Percentiles rank a stretch among this genome's conserved stretches.
These are phyloP conservation scores for Etheostoma perlongum DNA, from an alignment of 2,797 vertebrate genomes.

Conservation along the genomic window DNA sequence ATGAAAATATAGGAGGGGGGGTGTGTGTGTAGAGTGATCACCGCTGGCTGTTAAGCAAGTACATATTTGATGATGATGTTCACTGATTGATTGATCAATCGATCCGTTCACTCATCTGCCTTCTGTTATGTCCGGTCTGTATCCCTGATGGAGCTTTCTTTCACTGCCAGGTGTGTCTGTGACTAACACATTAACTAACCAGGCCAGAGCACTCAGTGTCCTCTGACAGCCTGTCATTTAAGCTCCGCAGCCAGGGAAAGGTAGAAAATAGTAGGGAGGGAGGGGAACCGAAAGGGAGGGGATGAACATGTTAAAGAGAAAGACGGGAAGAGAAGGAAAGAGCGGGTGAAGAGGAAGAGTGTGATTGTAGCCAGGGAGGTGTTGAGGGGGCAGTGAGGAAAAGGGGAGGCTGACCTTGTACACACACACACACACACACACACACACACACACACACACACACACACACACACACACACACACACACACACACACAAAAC, in stretches of 20 bases:
- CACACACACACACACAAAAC: slow-evolving; percentile 5
- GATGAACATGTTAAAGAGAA: slow-evolving; percentile 60
- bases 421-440: too few relatives aligned
- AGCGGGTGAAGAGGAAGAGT: slow-evolving; percentile 24
- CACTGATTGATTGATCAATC: slow-evolving; percentile 61
- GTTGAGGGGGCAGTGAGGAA: slow-evolving; percentile 50
- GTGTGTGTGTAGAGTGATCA: slow-evolving; percentile 51
- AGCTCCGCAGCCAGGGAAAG: slow-evolving; percentile 46
- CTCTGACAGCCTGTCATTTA: slow-evolving; percentile 71
- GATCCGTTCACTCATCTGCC: slow-evolving; percentile 47
- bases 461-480: slow-evolving; percentile 5
- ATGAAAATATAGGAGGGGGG: slow-evolving; percentile 58
- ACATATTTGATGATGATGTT: slow-evolving; percentile 69
- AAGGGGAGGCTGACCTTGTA: slow-evolving; percentile 53
- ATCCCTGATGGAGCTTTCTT: slow-evolving; percentile 41
- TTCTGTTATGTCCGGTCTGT: slow-evolving; percentile 29
- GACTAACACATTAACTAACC: slow-evolving; percentile 74
- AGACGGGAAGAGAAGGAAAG: slow-evolving; percentile 9
- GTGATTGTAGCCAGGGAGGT: slow-evolving; percentile 44
- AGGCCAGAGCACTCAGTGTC: slow-evolving; percentile 58
- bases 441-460: slow-evolving; percentile 9
- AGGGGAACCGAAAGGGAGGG: slow-evolving; percentile 2
- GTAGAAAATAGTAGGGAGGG: slow-evolving; percentile 34
- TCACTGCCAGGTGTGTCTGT: slow-evolving; percentile 70
- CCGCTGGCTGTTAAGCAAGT: slow-evolving; percentile 64